phyloP scores from a whole-genome alignment of 2,888 invertebrate species.

The Byasa hedistus region DNA sequence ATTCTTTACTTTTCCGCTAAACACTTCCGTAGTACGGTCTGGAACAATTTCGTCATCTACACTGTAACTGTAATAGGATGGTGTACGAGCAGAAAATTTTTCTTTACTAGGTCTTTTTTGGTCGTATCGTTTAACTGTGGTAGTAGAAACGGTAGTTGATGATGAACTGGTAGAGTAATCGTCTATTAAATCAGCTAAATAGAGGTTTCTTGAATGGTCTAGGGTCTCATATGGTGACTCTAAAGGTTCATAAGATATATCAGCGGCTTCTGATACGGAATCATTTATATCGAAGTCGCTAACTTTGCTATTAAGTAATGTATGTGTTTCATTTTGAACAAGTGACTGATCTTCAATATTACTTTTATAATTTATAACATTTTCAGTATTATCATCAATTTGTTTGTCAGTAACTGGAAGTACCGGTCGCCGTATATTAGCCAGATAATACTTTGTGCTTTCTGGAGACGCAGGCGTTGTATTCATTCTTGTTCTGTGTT shows the following conservation, averaged over 20 bases:
- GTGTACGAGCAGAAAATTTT: constrained; percentile 44
- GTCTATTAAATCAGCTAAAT: constrained; percentile 39
- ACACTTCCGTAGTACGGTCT: constrained; percentile 69
- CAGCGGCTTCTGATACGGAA: constrained; percentile 47
- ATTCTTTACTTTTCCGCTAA: constrained; percentile 63
- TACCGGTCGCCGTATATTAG: constrained; percentile 58
- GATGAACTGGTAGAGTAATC: constrained; percentile 48
- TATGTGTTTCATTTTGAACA: constrained; percentile 34
- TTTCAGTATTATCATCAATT: constrained; percentile 49
- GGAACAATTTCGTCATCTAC: constrained; percentile 60
- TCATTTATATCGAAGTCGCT: constrained; percentile 48
- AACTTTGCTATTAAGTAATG: constrained; percentile 39
- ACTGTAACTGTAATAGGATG: constrained; percentile 65
- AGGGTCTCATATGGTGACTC: constrained; percentile 71
- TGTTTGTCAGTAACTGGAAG: constrained; percentile 43
- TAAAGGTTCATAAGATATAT: constrained; percentile 59
- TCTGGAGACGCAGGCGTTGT: constrained; percentile 40
- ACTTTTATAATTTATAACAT: constrained; percentile 31
- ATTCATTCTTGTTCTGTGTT: constrained; percentile 39
- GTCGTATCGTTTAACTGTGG: constrained; percentile 39
- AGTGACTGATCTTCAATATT: constrained; percentile 10
- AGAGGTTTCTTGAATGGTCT: constrained; percentile 40
- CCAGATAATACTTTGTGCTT: constrained; percentile 59
- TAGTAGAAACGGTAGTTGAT: constrained; percentile 43
- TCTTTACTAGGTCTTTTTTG: constrained; percentile 40